Percentiles rank a stretch among this genome's conserved stretches.
Conservation (phyloP, 2,888 invertebrate genomes). For the Pegoplata infirma region DNA sequence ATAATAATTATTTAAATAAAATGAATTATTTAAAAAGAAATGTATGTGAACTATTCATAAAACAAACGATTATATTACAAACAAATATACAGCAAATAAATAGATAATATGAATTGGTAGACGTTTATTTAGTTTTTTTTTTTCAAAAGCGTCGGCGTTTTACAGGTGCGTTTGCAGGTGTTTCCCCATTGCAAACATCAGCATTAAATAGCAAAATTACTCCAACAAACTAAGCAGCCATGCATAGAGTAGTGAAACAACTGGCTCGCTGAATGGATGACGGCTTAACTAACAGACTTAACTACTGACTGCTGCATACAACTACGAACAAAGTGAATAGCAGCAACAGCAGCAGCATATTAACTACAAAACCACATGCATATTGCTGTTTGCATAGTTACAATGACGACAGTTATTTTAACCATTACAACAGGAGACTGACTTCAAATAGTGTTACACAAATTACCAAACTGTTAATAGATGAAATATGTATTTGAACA, state of each 20-base stretch:
- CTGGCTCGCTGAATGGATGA: neutral
- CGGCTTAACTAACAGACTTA: neutral
- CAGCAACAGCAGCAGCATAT: neutral
- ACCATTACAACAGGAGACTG: slow-evolving; percentile 43
- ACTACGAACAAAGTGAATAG: neutral
- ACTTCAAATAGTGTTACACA: slow-evolving; percentile 56
- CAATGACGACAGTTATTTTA: slow-evolving; percentile 59
- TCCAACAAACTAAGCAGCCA: slow-evolving; percentile 23
- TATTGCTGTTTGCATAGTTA: slow-evolving; percentile 22
- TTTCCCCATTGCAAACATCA: slow-evolving; percentile 61
- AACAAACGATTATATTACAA: slow-evolving; percentile 30
- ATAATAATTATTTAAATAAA: slow-evolving; percentile 1
- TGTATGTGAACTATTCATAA: slow-evolving; percentile 14
- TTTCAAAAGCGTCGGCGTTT: slow-evolving; percentile 63
- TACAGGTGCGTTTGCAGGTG: slow-evolving; percentile 66
- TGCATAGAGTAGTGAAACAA: neutral
- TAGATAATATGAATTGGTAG: slow-evolving; percentile 6
- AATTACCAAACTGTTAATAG: slow-evolving; percentile 61
- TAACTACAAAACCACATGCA: neutral
- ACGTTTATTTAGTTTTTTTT: slow-evolving; percentile 45
- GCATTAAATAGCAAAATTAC: slow-evolving; percentile 23
- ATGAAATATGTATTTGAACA: slow-evolving; percentile 11
- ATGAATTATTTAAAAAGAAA: slow-evolving; percentile 8
- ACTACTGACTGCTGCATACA: neutral
- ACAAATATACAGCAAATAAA: neutral